Evolutionary conservation across 2,113 vertebrate species (phyloP).

Genomic region (Oplegnathus fasciatus): DNA sequence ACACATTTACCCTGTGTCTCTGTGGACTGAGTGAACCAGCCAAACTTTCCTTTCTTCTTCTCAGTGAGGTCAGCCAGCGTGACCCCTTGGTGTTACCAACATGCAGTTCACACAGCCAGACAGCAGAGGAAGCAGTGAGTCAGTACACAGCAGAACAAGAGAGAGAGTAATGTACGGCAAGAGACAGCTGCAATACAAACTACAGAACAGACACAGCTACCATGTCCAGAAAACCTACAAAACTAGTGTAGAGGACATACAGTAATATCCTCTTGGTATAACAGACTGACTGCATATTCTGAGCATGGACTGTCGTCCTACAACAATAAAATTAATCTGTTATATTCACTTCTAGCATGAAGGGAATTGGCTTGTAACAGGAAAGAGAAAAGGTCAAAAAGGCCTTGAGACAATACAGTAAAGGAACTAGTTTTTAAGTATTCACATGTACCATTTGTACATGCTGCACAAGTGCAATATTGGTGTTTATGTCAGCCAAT

Average conservation of each 20-base stretch:
- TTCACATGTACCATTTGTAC: too few species aligned
- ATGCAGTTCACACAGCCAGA: constrained; percentile 89
- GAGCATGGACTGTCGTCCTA: neutral
- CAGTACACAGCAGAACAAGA: constrained; percentile 74
- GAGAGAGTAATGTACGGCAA: constrained; percentile 48
- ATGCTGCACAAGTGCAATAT: too few species aligned
- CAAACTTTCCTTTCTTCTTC: constrained; percentile 96
- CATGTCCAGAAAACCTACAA: constrained; percentile 43
- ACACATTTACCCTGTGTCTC: constrained; percentile 93
- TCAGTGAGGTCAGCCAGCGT: constrained; percentile 95
- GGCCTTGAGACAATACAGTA: neutral
- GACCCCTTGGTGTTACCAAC: constrained; percentile 91
- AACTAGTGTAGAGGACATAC: constrained; percentile 1
- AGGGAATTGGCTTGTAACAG: neutral
- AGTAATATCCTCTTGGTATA: neutral
- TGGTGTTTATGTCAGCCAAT: neutral
- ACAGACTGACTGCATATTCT: neutral
- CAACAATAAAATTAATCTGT: neutral
- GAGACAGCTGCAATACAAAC: constrained; percentile 66
- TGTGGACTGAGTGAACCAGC: constrained; percentile 94
- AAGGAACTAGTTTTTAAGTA: too few species aligned
- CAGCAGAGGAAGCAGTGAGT: constrained; percentile 90
- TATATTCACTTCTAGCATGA: neutral
- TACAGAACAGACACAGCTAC: constrained; percentile 60
- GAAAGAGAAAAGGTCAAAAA: constrained; percentile 9